Evolutionary conservation across 2,888 invertebrate species (phyloP).

Genomic region (Cataglyphis altisquamis): DNA sequence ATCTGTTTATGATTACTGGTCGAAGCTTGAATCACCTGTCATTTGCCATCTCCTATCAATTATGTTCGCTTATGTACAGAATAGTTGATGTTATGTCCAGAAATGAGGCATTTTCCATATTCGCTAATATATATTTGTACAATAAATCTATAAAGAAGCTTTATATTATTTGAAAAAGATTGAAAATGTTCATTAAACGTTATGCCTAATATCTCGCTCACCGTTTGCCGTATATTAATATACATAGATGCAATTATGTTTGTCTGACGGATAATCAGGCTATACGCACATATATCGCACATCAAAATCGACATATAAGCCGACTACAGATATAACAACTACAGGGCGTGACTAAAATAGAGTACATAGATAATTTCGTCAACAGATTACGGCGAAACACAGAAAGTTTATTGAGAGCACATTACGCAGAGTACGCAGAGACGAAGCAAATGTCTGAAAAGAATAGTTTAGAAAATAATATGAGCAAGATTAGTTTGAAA

Average conservation of each 20-base stretch:
- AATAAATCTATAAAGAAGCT: background rate
- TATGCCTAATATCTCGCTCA: background rate
- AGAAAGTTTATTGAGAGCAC: background rate
- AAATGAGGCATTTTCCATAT: background rate
- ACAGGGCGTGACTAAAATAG: background rate
- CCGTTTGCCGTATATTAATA: background rate
- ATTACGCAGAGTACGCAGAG: background rate
- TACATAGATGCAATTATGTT: background rate
- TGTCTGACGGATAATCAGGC: background rate
- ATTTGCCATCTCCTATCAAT: constrained; percentile 70
- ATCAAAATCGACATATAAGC: constrained; percentile 1
- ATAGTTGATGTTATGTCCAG: constrained; percentile 18
- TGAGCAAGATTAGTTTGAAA: background rate
- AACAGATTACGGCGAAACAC: constrained; percentile 5
- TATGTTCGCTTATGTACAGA: constrained; percentile 17
- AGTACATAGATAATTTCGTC: constrained; percentile 9
- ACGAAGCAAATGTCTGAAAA: background rate
- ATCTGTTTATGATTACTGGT: constrained; percentile 66
- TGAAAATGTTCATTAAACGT: background rate
- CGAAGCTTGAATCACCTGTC: constrained; percentile 57
- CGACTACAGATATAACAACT: constrained; percentile 4
- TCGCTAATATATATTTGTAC: background rate
- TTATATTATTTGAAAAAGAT: background rate
- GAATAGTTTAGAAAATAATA: background rate
- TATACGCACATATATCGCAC: background rate